Evolutionary conservation across 2,113 vertebrate genomes (phyloP), one percentile per base, ranked within the genome.

Genomic region (Poeciliopsis turrubarensis): DNA sequence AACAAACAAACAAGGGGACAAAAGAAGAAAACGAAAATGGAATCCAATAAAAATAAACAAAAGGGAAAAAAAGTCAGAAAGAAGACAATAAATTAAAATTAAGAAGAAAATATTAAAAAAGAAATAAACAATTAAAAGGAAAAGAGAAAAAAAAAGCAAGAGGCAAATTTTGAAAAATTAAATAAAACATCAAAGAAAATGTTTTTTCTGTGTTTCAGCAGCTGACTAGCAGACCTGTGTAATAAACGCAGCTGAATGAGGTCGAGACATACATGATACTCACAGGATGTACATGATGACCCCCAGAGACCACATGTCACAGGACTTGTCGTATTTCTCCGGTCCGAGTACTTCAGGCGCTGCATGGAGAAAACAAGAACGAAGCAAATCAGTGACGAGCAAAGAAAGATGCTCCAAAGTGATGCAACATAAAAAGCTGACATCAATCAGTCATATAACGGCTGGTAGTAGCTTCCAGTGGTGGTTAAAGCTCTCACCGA

Each of bases 271-370:
- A 68, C 27, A 57, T 25, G 64, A 82, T 90, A 98, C 97, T 98
- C 92, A 99, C 98, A 99, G 95, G 77, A 99, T 99, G 65, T 99
- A 99, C 92, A 97, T 98, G 92, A 99, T 98, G 81, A 99, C 98
- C 2, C 98, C 97, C 89, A 99, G 91, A 1, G 98, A 99, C 98
- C 98, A 99, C 97, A 99, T 98, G 92, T 99, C 98, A 89, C 98
- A 99, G 7, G 97, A 99, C 81, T 97, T 99, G 94, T 99, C 98
- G 51, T 99, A 99, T 85, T 99, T 99, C 90, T 99, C 97, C 80
- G 97, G 97, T 73, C 97, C 97, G 64, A 99, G 95, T 66, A 99
- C 97, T 89, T 99, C 97, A 60, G 98, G 98, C 63, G 98, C 98
- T 99, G 87, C 82, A 84, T 29, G 30, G 81, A 65, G 70, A 66